phyloP scores from a whole-genome alignment of 2,888 invertebrate genomes.

The Eupelmus urozonus region DNA sequence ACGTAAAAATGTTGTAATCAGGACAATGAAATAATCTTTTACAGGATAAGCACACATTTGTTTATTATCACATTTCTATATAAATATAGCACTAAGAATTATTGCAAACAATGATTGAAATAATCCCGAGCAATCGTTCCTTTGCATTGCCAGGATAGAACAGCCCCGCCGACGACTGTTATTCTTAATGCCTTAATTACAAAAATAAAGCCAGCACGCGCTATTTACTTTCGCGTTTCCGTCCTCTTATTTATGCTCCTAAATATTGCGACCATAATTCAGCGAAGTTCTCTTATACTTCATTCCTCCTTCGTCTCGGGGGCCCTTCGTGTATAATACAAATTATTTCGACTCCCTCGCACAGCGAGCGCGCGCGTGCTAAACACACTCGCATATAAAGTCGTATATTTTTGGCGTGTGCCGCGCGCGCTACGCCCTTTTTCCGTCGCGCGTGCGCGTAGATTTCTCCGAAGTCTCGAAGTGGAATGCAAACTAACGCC shows the following conservation, averaged over 20 bases:
- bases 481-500: constrained; percentile 53
- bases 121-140: too few relatives aligned
- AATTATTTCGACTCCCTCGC: constrained; percentile 32
- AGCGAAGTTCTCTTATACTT: constrained; percentile 17
- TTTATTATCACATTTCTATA: too few relatives aligned
- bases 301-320: constrained; percentile 14
- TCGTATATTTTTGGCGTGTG: constrained; percentile 43
- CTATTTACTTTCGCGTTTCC: not conserved
- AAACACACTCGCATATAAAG: constrained; percentile 21
- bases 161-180: too few relatives aligned
- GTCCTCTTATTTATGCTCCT: not conserved
- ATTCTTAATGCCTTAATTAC: too few relatives aligned
- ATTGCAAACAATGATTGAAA: too few relatives aligned
- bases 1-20: too few relatives aligned
- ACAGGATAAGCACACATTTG: too few relatives aligned
- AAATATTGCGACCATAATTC: not conserved
- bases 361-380: not conserved
- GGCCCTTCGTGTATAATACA: constrained; percentile 1
- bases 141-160: too few relatives aligned
- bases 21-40: too few relatives aligned
- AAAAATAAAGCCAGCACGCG: too few relatives aligned
- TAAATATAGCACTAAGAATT: too few relatives aligned
- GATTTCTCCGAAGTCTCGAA: constrained; percentile 47
- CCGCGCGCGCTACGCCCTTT: constrained; percentile 21
- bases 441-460: constrained; percentile 26